Conservation (phyloP, 2,113 vertebrate genomes). For the Pituophis catenifer region DNA sequence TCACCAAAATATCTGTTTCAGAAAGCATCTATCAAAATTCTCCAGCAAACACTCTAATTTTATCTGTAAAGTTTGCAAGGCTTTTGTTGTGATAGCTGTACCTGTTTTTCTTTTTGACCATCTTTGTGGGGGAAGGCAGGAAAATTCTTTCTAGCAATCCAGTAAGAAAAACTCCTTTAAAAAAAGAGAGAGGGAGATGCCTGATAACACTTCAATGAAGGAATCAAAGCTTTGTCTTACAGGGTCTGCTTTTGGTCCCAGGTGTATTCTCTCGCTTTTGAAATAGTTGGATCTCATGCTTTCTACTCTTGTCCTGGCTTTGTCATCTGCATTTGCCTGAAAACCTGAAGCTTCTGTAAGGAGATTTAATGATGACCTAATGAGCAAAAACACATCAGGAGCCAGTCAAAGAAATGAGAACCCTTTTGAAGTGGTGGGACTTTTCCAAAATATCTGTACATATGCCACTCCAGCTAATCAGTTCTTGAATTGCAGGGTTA, state of each 20-base stretch:
- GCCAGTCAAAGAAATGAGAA: not conserved
- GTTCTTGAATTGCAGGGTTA: not conserved
- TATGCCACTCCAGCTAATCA: not conserved
- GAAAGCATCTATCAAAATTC: not conserved
- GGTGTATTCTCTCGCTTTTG: not conserved
- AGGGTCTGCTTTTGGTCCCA: not conserved
- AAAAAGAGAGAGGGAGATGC: not conserved
- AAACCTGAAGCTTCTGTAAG: not conserved
- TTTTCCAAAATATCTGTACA: not conserved
- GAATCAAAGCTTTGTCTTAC: not conserved
- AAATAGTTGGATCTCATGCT: not conserved
- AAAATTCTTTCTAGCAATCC: not conserved
- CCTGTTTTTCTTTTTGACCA: not conserved
- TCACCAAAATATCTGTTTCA: not conserved
- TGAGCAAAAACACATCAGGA: not conserved
- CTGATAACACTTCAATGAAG: not conserved
- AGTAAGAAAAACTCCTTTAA: not conserved
- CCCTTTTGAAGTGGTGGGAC: not conserved
- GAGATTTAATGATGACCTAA: not conserved
- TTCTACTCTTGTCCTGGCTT: not conserved
- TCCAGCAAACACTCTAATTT: not conserved
- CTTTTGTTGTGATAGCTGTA: not conserved
- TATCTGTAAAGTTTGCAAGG: not conserved
- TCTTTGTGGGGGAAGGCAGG: not conserved
- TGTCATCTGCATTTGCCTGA: not conserved